A percentile compares a stretch with the other conserved stretches of the same genome.
phyloP scores from a whole-genome alignment of 2,113 vertebrate genomes.

The Ailurus styani region DNA sequence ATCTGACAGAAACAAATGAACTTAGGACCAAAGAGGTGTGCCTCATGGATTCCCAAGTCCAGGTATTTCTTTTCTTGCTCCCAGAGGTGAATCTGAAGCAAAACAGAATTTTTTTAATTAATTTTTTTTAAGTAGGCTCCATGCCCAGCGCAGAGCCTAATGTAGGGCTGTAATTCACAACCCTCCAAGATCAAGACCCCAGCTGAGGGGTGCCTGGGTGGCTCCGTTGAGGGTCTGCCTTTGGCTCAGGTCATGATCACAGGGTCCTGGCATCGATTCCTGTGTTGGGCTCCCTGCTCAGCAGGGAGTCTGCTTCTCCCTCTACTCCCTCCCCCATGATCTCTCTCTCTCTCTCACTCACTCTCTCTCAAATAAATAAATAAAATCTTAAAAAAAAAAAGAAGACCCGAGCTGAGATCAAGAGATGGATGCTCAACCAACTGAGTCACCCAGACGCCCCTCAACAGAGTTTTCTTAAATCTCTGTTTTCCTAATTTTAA shows the following conservation, averaged over 20 bases:
- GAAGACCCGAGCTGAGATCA: background rate
- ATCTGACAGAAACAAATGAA: background rate
- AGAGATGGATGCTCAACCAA: background rate
- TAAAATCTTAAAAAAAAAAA: no score
- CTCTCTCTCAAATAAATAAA: no score
- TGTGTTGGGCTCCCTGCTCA: no score
- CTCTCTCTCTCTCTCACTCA: no score
- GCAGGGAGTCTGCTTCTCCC: no score
- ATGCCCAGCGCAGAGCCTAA: background rate
- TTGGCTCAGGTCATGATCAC: no score
- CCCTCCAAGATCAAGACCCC: background rate
- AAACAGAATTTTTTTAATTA: background rate
- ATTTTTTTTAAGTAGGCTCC: background rate
- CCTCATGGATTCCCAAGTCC: background rate
- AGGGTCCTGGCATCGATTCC: no score
- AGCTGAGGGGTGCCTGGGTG: no score
- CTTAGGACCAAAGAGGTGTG: background rate
- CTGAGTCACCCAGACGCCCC: background rate
- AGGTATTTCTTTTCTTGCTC: background rate
- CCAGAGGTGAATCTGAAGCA: background rate
- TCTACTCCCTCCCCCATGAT: no score
- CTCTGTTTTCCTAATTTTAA: background rate
- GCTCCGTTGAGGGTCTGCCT: no score
- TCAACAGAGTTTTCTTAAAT: background rate
- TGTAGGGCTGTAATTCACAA: background rate